Percentiles rank a stretch among this genome's conserved stretches.
Evolutionary conservation across 1,140 invertebrate species (phyloP).

Genomic region (Nasonia longicornis): DNA sequence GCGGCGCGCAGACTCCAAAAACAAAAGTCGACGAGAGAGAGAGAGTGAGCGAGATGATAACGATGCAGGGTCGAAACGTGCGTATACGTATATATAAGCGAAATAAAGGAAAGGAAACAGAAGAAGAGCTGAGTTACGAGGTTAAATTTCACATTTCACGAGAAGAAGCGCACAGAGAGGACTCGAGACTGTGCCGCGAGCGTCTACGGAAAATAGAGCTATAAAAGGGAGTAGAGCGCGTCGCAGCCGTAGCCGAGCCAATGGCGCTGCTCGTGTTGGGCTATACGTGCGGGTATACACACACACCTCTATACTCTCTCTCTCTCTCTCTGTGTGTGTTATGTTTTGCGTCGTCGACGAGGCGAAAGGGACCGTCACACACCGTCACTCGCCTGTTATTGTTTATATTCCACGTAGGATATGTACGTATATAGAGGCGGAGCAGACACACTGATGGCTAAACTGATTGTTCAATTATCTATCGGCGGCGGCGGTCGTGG

Average conservation of each 20-base stretch:
- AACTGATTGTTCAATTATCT: too few relatives aligned
- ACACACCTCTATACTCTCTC: too few relatives aligned
- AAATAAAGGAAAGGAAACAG: neutral
- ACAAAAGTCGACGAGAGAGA: slow-evolving; percentile 7
- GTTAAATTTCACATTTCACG: slow-evolving; percentile 31
- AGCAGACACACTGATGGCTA: too few relatives aligned
- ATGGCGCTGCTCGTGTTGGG: slow-evolving; percentile 14
- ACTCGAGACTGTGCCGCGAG: neutral
- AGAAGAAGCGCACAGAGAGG: neutral
- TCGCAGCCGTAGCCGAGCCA: neutral
- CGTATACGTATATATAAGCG: neutral
- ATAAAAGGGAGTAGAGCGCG: slow-evolving; percentile 5
- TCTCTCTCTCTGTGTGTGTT: neutral
- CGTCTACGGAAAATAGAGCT: slow-evolving; percentile 34
- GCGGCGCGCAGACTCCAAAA: slow-evolving; percentile 18
- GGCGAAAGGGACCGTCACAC: neutral
- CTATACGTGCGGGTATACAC: too few relatives aligned
- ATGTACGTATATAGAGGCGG: too few relatives aligned
- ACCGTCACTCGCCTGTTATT: neutral
- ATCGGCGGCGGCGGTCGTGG: too few relatives aligned
- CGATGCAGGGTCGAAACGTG: neutral
- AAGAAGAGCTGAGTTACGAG: neutral
- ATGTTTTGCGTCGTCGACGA: neutral
- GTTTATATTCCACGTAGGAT: neutral
- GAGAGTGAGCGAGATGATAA: neutral